Conservation (phyloP, 2,113 vertebrate genomes). For the Etheostoma cragini region DNA sequence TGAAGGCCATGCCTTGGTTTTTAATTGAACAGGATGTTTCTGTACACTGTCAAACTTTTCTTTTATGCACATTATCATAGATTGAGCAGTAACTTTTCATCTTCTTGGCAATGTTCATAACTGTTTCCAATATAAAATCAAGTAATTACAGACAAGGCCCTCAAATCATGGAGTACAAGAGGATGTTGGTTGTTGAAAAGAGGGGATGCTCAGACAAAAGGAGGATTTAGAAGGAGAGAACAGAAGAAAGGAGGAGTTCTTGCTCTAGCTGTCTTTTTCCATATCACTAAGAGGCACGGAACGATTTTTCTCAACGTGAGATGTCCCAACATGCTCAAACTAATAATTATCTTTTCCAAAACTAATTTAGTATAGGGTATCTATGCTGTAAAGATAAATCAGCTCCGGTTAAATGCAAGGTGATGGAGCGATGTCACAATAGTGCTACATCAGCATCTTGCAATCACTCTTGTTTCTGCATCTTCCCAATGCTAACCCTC, state of each 20-base stretch:
- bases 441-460: constrained; percentile 34
- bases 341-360: constrained; percentile 66
- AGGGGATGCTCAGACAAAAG: constrained; percentile 11
- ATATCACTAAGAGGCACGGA: constrained; percentile 14
- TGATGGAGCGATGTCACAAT: constrained; percentile 35
- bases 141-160: constrained; percentile 57
- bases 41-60: constrained; percentile 29
- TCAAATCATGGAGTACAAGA: constrained; percentile 21
- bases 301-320: constrained; percentile 16
- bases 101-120: neutral
- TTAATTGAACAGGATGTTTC: neutral
- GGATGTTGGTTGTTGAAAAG: constrained; percentile 29
- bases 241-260: constrained; percentile 4
- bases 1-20: constrained; percentile 5
- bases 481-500: neutral
- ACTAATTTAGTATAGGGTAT: constrained; percentile 62
- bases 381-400: constrained; percentile 65
- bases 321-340: constrained; percentile 16
- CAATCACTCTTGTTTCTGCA: neutral
- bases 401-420: constrained; percentile 46
- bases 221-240: constrained; percentile 30
- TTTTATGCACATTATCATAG: constrained; percentile 7
- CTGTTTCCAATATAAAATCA: constrained; percentile 49
- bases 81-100: constrained; percentile 40
- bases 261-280: constrained; percentile 9